Percentiles rank a stretch among this genome's conserved stretches.
Conservation (phyloP, 2,797 vertebrate genomes). For the Rhinophrynus dorsalis region DNA sequence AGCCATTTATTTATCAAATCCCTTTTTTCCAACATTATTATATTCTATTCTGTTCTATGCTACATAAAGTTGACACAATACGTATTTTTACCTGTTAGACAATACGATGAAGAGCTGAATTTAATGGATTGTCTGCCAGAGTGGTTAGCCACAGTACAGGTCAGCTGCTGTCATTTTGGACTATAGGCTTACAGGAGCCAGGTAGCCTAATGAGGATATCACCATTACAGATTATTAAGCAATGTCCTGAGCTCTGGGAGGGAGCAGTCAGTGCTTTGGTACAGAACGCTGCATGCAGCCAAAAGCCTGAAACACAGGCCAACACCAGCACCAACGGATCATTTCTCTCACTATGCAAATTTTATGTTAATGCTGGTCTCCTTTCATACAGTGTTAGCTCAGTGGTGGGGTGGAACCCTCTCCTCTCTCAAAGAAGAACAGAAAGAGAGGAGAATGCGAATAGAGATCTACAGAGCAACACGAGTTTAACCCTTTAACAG, state of each 20-base stretch:
- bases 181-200: slow-evolving; percentile 6
- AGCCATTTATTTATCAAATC: too few species aligned
- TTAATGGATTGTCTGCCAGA: neutral
- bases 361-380: slow-evolving; percentile 32
- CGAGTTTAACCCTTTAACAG: too few species aligned
- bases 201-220: slow-evolving; percentile 38
- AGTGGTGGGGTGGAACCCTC: neutral
- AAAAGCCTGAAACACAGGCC: slow-evolving; percentile 33
- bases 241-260: slow-evolving; percentile 18
- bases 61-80: too few species aligned
- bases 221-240: slow-evolving; percentile 45
- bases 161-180: neutral
- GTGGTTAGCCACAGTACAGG: neutral
- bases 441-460: neutral
- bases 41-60: too few species aligned
- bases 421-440: neutral
- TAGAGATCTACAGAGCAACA: neutral
- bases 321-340: slow-evolving; percentile 37
- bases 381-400: slow-evolving; percentile 12
- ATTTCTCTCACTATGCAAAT: slow-evolving; percentile 45
- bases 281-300: slow-evolving; percentile 40
- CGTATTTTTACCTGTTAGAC: too few species aligned
- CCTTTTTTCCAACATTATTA: too few species aligned
- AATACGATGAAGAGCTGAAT: too few species aligned
- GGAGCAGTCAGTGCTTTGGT: slow-evolving; percentile 22